Percentiles rank a stretch among this genome's conserved stretches.
Evolutionary conservation across 1,140 invertebrate species (phyloP).

Genomic region (Harlomillsia oculata): DNA sequence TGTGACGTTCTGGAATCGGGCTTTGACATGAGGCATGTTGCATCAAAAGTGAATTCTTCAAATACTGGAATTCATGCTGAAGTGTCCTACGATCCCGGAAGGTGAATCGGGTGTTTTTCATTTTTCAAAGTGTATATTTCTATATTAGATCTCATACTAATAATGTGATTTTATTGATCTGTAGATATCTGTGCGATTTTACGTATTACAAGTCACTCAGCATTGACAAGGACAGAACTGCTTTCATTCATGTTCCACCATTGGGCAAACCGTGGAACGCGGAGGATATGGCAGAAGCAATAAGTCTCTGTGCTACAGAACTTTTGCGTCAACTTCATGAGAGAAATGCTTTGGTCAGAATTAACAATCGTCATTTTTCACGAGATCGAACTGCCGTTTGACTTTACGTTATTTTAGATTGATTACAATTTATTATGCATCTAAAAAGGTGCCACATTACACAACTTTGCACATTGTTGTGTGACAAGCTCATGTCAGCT

Average conservation of each 20-base stretch:
- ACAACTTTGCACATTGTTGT: too few relatives aligned
- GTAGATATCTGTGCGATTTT: conserved; percentile 48
- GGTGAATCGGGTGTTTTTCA: conserved; percentile 13
- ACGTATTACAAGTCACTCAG: conserved; percentile 45
- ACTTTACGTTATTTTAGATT: too few relatives aligned
- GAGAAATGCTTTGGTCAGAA: conserved; percentile 1
- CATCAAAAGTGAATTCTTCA: conserved; percentile 39
- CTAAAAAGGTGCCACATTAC: too few relatives aligned
- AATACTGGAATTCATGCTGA: conserved; percentile 38
- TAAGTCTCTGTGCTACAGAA: conserved; percentile 30
- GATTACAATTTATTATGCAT: too few relatives aligned
- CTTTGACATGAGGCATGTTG: conserved; percentile 42
- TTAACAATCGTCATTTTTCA: background rate
- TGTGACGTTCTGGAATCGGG: conserved; percentile 35
- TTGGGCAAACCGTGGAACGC: conserved; percentile 37
- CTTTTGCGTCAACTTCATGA: conserved; percentile 33
- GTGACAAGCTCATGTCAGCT: too few relatives aligned
- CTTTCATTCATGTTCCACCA: conserved; percentile 48
- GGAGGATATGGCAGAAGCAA: conserved; percentile 30
- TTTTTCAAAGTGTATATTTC: background rate
- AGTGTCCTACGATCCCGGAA: conserved; percentile 42
- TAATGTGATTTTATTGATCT: background rate
- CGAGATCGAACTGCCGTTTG: background rate
- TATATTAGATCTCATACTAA: background rate
- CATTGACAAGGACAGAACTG: conserved; percentile 40